These are phyloP conservation scores for Cepaea nemoralis DNA, from an alignment of 1,140 invertebrate species.

Conservation along the genomic window DNA sequence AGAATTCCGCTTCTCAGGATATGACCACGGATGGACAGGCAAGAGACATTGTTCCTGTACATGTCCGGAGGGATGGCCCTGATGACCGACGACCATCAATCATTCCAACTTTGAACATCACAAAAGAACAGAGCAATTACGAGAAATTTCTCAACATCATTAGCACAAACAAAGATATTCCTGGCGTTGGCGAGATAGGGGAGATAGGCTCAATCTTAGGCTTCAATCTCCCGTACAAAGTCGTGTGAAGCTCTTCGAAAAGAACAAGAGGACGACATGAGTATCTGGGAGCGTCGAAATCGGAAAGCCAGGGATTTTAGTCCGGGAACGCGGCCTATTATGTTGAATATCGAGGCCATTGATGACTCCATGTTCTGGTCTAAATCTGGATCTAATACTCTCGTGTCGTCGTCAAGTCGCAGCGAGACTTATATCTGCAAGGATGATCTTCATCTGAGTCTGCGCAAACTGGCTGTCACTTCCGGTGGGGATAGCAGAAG, in stretches of 20 bases:
- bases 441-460: conserved; percentile 24
- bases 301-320: not conserved
- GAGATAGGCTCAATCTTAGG: too few species aligned
- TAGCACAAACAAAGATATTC: not conserved
- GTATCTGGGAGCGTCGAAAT: conserved; percentile 31
- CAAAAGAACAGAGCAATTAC: conserved; percentile 34
- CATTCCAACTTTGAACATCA: conserved; percentile 25
- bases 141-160: conserved; percentile 39
- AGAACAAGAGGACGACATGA: conserved; percentile 9
- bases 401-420: conserved; percentile 4
- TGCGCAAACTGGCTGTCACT: not conserved
- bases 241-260: conserved; percentile 28
- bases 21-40: not conserved
- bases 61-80: not conserved
- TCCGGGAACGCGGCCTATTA: conserved; percentile 26
- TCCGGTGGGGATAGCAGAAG: not conserved
- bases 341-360: conserved; percentile 33
- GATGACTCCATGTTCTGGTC: conserved; percentile 13
- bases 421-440: conserved; percentile 20
- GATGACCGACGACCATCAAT: conserved; percentile 22
- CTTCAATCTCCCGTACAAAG: conserved; percentile 5
- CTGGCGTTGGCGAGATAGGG: not conserved
- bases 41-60: not conserved
- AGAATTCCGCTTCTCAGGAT: too few species aligned
- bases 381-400: not conserved